A percentile compares a stretch with the other conserved stretches of the same genome.
phyloP scores from a whole-genome alignment of 92 coral and sea anemone genomes.

The Phenganax marumi region DNA sequence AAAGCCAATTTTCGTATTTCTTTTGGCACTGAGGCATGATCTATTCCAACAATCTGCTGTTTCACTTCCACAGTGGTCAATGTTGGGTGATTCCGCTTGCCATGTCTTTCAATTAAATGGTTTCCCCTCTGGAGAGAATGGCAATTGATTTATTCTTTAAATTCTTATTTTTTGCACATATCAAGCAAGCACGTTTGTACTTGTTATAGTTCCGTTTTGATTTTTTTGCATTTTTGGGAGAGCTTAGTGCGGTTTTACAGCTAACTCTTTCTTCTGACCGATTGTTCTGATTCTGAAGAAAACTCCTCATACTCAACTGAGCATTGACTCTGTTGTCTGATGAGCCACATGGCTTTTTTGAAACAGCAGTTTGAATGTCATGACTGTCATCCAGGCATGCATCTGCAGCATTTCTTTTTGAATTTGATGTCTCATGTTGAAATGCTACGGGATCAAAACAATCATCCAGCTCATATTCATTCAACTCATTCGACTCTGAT shows the following conservation, averaged over 20 bases:
- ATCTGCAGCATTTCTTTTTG: no score
- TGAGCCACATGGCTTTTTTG: not conserved
- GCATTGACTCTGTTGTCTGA: not conserved
- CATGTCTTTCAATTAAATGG: not conserved
- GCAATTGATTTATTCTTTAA: not conserved
- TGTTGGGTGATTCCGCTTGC: not conserved
- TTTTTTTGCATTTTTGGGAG: not conserved
- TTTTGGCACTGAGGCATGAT: not conserved
- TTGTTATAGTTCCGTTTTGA: not conserved
- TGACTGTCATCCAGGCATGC: not conserved
- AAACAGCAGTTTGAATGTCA: not conserved
- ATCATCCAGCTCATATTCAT: no score
- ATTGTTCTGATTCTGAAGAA: not conserved
- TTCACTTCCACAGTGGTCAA: not conserved
- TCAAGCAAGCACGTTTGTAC: not conserved
- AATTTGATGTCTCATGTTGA: no score
- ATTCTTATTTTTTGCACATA: not conserved
- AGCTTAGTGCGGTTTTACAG: not conserved
- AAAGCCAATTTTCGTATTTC: not conserved
- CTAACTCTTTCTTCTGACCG: not conserved
- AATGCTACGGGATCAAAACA: no score
- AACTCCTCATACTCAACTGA: conserved; percentile 1
- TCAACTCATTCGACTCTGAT: no score
- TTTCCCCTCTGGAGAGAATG: conserved; percentile 5
- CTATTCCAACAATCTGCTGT: not conserved